A percentile compares a stretch with the other conserved stretches of the same genome.
phyloP scores from a whole-genome alignment of 2,797 vertebrate genomes.

The Hyperoplus immaculatus region DNA sequence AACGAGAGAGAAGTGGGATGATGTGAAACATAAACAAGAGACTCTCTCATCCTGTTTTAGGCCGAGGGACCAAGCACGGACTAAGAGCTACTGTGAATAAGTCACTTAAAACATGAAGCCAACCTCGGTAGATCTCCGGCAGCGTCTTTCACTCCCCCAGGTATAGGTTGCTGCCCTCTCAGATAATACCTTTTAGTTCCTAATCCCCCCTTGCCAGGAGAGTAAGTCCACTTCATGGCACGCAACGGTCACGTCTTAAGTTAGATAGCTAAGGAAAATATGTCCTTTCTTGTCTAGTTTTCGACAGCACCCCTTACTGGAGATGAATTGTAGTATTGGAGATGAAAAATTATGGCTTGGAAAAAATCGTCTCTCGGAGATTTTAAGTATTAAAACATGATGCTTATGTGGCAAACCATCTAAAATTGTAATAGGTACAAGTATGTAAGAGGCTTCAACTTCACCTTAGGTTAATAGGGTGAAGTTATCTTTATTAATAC shows the following conservation, averaged over 20 bases:
- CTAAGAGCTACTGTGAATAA: not conserved
- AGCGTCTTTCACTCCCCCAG: constrained; percentile 3
- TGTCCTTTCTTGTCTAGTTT: not conserved
- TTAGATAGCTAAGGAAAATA: constrained; percentile 1
- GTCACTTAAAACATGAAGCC: not conserved
- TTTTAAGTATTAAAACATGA: not conserved
- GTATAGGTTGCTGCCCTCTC: not conserved
- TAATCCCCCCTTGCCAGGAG: constrained; percentile 26
- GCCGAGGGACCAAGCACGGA: not conserved
- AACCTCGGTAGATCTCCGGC: not conserved
- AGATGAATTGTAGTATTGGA: not conserved
- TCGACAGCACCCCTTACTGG: not conserved
- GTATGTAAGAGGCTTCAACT: not conserved
- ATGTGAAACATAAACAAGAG: not conserved
- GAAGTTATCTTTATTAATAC: not conserved
- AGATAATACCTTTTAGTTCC: constrained; percentile 12
- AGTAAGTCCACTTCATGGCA: constrained; percentile 7
- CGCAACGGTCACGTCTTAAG: constrained; percentile 7
- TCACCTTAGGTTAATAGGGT: not conserved
- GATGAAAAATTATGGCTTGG: not conserved
- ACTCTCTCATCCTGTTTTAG: constrained; percentile 3
- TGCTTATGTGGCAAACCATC: not conserved
- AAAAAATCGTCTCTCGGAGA: not conserved
- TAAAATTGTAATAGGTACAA: not conserved
- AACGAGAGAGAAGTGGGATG: constrained; percentile 20